Percentiles rank a stretch among this genome's conserved stretches.
Evolutionary conservation across 2,797 vertebrate genomes (phyloP).

Genomic region (Eurystomus glaucurus): DNA sequence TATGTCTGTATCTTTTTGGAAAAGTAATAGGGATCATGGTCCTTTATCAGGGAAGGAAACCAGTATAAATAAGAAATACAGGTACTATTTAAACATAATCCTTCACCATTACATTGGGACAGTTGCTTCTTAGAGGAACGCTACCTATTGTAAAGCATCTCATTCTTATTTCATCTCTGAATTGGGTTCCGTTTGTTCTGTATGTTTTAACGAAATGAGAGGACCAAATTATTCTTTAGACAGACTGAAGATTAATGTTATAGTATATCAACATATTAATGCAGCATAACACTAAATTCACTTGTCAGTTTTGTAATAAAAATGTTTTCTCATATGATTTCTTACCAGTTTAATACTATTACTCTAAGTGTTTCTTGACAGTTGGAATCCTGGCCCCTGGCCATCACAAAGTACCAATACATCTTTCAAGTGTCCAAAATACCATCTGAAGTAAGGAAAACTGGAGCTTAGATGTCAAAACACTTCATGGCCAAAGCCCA

Average conservation of each 20-base stretch:
- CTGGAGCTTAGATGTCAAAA: slow-evolving; percentile 1
- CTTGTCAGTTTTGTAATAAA: slow-evolving; percentile 31
- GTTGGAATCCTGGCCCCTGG: slow-evolving; percentile 66
- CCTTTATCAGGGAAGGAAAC: slow-evolving; percentile 2
- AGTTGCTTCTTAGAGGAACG: background rate
- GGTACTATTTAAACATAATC: background rate
- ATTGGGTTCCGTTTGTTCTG: background rate
- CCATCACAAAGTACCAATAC: slow-evolving; percentile 56
- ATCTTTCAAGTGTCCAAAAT: slow-evolving; percentile 64
- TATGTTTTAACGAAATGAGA: slow-evolving; percentile 33
- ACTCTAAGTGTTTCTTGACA: slow-evolving; percentile 52
- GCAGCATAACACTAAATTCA: slow-evolving; percentile 53
- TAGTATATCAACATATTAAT: slow-evolving; percentile 35
- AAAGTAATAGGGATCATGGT: background rate
- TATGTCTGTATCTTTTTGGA: background rate
- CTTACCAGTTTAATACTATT: slow-evolving; percentile 64
- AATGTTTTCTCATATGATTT: slow-evolving; percentile 54
- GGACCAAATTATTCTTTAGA: slow-evolving; percentile 74
- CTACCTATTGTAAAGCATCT: background rate
- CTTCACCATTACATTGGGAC: background rate
- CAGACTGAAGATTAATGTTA: background rate
- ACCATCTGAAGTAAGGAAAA: slow-evolving; percentile 34
- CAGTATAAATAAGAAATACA: background rate
- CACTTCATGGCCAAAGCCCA: slow-evolving; percentile 25
- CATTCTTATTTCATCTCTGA: background rate